A percentile compares a stretch with the other conserved stretches of the same genome.
Evolutionary conservation across 2,888 invertebrate species (phyloP).

Genomic region (Pheosia tremula): DNA sequence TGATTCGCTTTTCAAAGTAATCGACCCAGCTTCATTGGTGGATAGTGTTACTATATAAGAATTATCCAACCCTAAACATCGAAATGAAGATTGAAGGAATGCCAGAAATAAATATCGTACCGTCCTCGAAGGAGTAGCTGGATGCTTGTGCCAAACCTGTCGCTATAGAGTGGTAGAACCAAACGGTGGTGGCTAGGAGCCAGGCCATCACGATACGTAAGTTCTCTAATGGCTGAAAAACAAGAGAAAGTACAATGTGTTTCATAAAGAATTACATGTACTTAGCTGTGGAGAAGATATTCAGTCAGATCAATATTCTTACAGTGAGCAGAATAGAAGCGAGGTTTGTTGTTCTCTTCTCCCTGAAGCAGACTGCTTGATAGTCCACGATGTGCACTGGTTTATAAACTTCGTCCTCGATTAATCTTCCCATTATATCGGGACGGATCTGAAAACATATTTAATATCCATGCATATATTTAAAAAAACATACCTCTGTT

Average conservation of each 20-base stretch:
- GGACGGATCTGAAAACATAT: slow-evolving; percentile 79
- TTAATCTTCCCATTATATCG: slow-evolving; percentile 89
- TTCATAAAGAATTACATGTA: neutral
- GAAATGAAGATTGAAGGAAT: slow-evolving; percentile 11
- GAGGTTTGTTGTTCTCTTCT: slow-evolving; percentile 85
- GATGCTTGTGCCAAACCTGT: slow-evolving; percentile 78
- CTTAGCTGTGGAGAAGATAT: neutral
- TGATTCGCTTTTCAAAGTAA: slow-evolving; percentile 17
- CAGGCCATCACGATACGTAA: slow-evolving; percentile 83
- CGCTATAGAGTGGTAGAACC: slow-evolving; percentile 84
- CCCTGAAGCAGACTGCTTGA: slow-evolving; percentile 94
- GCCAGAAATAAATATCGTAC: slow-evolving; percentile 50
- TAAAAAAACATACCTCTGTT: neutral
- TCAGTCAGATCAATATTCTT: slow-evolving; percentile 29
- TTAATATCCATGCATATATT: neutral
- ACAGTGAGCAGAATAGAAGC: slow-evolving; percentile 87
- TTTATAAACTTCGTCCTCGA: slow-evolving; percentile 90
- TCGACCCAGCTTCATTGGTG: slow-evolving; percentile 5
- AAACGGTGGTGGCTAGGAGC: slow-evolving; percentile 83
- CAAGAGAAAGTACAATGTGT: neutral
- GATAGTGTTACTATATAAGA: slow-evolving; percentile 6
- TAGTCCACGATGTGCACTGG: slow-evolving; percentile 92
- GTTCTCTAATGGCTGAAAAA: slow-evolving; percentile 84
- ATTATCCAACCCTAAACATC: slow-evolving; percentile 15
- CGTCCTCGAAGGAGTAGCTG: slow-evolving; percentile 73